phyloP scores from a whole-genome alignment of 2,888 invertebrate species.

The Synanthedon andrenaeformis region DNA sequence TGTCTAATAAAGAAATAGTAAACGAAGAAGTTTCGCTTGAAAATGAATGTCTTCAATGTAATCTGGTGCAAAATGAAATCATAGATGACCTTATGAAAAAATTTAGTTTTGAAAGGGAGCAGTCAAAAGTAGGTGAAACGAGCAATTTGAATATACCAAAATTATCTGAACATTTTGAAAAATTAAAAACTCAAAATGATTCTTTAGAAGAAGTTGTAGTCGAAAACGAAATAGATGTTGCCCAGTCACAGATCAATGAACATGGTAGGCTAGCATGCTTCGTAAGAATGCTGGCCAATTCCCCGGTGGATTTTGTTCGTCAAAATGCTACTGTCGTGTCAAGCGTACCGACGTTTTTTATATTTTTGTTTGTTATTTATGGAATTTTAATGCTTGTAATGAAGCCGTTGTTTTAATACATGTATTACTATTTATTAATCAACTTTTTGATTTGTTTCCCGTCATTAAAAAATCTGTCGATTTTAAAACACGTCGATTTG shows the following conservation, averaged over 20 bases:
- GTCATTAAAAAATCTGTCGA: background rate
- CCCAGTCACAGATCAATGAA: background rate
- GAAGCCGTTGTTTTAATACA: conserved; percentile 18
- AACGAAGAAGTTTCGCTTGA: conserved; percentile 5
- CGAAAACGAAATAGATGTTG: background rate
- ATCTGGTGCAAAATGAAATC: conserved; percentile 30
- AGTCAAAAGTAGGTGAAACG: background rate
- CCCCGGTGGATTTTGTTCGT: conserved; percentile 24
- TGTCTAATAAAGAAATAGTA: conserved; percentile 11
- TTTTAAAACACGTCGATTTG: background rate
- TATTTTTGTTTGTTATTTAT: conserved; percentile 34
- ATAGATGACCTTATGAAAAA: conserved; percentile 37
- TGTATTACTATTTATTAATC: background rate
- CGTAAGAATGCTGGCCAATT: conserved; percentile 1
- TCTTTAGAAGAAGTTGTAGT: background rate
- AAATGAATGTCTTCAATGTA: conserved; percentile 33
- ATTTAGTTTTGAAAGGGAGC: conserved; percentile 15
- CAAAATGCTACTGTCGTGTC: conserved; percentile 39
- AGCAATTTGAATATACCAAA: background rate
- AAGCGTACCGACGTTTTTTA: conserved; percentile 43
- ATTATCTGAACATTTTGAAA: background rate
- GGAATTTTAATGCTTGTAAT: conserved; percentile 27
- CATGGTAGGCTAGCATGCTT: conserved; percentile 12
- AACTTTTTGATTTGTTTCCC: background rate
- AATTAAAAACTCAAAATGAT: background rate